These are phyloP conservation scores for Drosophila aldrichi DNA, from an alignment of 2,888 invertebrate genomes.

Conservation along the genomic window DNA sequence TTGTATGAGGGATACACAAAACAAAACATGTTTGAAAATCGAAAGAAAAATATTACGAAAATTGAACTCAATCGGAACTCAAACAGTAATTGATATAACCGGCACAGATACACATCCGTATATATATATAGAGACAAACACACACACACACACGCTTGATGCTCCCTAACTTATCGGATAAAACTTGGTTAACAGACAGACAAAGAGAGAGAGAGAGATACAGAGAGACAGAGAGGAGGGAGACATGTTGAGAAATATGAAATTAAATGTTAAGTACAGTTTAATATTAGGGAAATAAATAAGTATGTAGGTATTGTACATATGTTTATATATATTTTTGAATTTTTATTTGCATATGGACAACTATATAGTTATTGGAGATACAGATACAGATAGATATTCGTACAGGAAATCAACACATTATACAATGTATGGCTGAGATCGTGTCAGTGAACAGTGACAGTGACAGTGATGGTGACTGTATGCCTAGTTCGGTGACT, in stretches of 20 bases:
- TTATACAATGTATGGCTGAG: conserved; percentile 1
- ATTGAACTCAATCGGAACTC: conserved; percentile 27
- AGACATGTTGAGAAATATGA: conserved; percentile 9
- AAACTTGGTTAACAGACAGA: conserved; percentile 36
- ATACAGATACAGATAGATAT: conserved; percentile 14
- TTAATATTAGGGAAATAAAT: neutral
- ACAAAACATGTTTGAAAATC: conserved; percentile 36
- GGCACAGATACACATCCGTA: conserved; percentile 36
- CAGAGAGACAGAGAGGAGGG: neutral
- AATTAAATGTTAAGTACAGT: conserved; percentile 4
- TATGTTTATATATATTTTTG: neutral
- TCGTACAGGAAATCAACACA: conserved; percentile 8
- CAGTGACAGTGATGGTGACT: too few relatives aligned
- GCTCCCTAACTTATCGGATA: conserved; percentile 21
- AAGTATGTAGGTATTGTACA: conserved; percentile 2
- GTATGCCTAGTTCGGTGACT: neutral
- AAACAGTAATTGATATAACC: conserved; percentile 53
- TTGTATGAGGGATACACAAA: conserved; percentile 45
- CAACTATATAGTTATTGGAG: conserved; percentile 1
- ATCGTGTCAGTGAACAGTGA: conserved; percentile 5
- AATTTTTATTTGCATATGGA: conserved; percentile 14
- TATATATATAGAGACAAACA: conserved; percentile 41
- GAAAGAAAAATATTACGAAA: conserved; percentile 16
- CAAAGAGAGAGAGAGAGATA: conserved; percentile 13
- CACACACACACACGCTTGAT: conserved; percentile 52